Percentiles rank a stretch among this genome's conserved stretches.
phyloP scores from a whole-genome alignment of 2,888 invertebrate species.

The Autographa pulchrina region DNA sequence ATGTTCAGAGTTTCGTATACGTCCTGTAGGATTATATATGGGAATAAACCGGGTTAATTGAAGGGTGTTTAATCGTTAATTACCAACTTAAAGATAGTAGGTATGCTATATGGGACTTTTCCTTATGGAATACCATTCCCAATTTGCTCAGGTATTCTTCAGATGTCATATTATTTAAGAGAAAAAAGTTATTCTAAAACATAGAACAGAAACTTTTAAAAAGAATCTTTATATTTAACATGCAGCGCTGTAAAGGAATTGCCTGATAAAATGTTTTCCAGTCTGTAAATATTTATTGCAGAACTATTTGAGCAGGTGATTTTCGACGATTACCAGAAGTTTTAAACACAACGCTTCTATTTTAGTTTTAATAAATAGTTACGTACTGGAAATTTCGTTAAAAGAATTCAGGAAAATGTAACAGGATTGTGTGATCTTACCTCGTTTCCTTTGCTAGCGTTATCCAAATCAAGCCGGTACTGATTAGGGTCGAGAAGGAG shows the following conservation, averaged over 20 bases:
- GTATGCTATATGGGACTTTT: too few relatives aligned
- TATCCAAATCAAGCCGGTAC: slow-evolving; percentile 97
- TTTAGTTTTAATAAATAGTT: slow-evolving; percentile 13
- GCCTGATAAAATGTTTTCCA: neutral
- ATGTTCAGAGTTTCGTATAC: slow-evolving; percentile 98
- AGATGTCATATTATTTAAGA: too few relatives aligned
- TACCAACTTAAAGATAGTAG: too few relatives aligned
- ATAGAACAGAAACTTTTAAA: too few relatives aligned
- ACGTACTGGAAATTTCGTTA: neutral
- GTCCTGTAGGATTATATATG: slow-evolving; percentile 83
- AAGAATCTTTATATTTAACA: too few relatives aligned
- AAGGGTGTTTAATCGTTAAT: too few relatives aligned
- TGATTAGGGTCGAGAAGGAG: slow-evolving; percentile 99
- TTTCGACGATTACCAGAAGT: slow-evolving; percentile 10
- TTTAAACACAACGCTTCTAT: slow-evolving; percentile 36
- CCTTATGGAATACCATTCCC: too few relatives aligned
- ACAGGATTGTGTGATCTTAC: slow-evolving; percentile 79
- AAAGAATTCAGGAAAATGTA: neutral
- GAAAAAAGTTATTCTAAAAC: too few relatives aligned
- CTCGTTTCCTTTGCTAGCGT: slow-evolving; percentile 94
- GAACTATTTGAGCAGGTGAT: slow-evolving; percentile 25
- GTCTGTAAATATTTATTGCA: slow-evolving; percentile 9
- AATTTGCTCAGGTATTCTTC: too few relatives aligned
- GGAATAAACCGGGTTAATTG: neutral
- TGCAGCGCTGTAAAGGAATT: neutral